Evolutionary conservation across 53 echinoderm and acorn worm genomes (phyloP), one percentile per base, ranked within the genome.

Genomic region (Luidia sarsii): DNA sequence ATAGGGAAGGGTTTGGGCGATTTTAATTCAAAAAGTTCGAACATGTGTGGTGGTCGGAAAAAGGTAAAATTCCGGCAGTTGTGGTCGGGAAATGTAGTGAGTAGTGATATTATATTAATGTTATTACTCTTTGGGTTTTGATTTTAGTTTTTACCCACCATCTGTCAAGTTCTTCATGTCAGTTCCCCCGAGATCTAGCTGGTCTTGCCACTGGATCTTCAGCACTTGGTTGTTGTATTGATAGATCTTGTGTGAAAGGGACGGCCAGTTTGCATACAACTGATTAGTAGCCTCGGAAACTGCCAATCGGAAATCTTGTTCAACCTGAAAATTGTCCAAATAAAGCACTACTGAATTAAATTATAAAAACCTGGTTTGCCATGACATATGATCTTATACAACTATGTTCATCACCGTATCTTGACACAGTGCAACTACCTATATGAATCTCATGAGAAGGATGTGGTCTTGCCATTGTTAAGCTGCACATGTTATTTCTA

Each of bases 191-290:
- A 51, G 51, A 16, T 51, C 51, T 51, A 51, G 51, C 20, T 51
- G 51, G 29, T 15, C 30, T 57, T 57, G 57, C 57, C 57, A 57
- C 57, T 57, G 25, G 57, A 57, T 57, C 57, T 57, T 57, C 25
- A 57, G 27, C 30, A 57, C 57, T 29, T 57, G 25, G 57, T 4
- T 57, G 57, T 57, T 57, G 27, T 57, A 57, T 24, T 57, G 57
- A 29, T 57, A 57, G 30, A 51, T 51, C 51, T 15, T 51, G 3
- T 51, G 51, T 16, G 51, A 51, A 51, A 51, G 51, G 51, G 51
- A 51, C 7, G 51, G 51, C 51, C 51, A 51, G 18, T 51, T 51
- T 16, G 51, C 51, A 15, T 51, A 51, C 51, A 51, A 15, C 51
- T 51, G 51, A 51, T 51, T 51, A 5, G 51, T 51, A n/a, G 15